Evolutionary conservation across 2,888 invertebrate species (phyloP), one percentile per base, ranked within the genome.

Genomic region (Prosopocoilus inquinatus): DNA sequence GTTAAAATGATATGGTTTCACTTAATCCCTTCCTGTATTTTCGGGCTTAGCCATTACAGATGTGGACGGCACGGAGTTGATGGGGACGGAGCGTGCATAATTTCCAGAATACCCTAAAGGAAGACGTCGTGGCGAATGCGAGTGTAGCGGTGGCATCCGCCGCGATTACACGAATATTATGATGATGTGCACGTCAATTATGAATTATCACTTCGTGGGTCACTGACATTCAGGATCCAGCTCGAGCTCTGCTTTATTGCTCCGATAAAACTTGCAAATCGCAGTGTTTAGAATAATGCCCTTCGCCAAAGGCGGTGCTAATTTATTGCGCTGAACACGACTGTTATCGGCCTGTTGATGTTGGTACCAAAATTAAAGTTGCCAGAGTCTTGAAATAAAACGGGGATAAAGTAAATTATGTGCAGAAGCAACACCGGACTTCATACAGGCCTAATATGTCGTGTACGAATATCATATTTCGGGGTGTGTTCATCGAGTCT

Each of bases 151-250:
- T 36, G 51, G 51, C 58, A 58, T 55, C 47, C 55, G 55, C 46
- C 50, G 20, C 20, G 50, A 50, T 50, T 50, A 50, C 38, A 32
- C 20, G 50, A 36, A 32, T 38, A 16, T 58, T 58, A 55, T 35
- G 4, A 15, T 39, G 55, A 55, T 52, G 55, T 58, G 38, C 55
- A 52, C 58, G 55, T 58, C 55, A 58, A 55, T 58, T 55, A 48
- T 32, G 52, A 49, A 36, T 51, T 50, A 54, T 47, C 45, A 38
- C 53, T 46, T 54, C 41, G 41, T 41, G 41, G 15, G 41, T 47
- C 41, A 41, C 41, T 41, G 41, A 15, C 41, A 41, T 41, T 41
- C 2, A n/a, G n/a, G 41, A 41, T 15, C 2, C 15, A 13, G 41
- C 41, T 41, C 15, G 2, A 41, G 15, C 9, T 3, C 16, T 9